phyloP scores from a whole-genome alignment of 2,113 vertebrate species.

The Scortum barcoo region DNA sequence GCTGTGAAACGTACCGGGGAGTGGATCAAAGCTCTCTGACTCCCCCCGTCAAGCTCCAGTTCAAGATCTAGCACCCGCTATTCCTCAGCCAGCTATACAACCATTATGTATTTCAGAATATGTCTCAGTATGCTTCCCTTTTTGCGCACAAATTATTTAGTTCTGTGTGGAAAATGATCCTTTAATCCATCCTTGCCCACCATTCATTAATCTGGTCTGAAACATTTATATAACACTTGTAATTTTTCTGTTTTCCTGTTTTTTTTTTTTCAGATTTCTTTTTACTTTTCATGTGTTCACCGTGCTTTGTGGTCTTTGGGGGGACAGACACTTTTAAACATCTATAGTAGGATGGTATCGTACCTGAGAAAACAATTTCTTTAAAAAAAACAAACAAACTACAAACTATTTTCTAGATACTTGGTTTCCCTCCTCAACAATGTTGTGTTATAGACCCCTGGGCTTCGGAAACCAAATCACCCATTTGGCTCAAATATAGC shows the following conservation, averaged over 20 bases:
- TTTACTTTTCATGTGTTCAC: slow-evolving; percentile 1
- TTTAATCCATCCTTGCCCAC: background rate
- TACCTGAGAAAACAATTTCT: slow-evolving; percentile 21
- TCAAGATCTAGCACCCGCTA: background rate
- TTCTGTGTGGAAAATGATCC: background rate
- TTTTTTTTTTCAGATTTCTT: background rate
- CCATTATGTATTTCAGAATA: background rate
- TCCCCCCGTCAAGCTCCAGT: slow-evolving; percentile 27
- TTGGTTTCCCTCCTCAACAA: slow-evolving; percentile 11
- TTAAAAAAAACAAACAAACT: slow-evolving; percentile 32
- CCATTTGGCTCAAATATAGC: slow-evolving; percentile 55
- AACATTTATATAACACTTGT: background rate
- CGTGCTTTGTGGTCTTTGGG: slow-evolving; percentile 3
- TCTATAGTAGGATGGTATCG: background rate
- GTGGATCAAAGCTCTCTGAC: slow-evolving; percentile 72
- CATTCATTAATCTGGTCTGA: background rate
- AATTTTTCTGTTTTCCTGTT: background rate
- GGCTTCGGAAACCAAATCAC: slow-evolving; percentile 37
- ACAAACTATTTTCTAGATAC: slow-evolving; percentile 24
- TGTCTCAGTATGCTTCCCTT: background rate
- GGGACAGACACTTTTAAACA: background rate
- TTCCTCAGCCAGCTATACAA: background rate
- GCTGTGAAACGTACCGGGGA: slow-evolving; percentile 75
- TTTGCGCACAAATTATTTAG: background rate
- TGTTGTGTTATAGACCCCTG: slow-evolving; percentile 21